Base-by-base conservation (phyloP, 92 coral and sea anemone genomes). In the Bergia puertoricense region DNA sequence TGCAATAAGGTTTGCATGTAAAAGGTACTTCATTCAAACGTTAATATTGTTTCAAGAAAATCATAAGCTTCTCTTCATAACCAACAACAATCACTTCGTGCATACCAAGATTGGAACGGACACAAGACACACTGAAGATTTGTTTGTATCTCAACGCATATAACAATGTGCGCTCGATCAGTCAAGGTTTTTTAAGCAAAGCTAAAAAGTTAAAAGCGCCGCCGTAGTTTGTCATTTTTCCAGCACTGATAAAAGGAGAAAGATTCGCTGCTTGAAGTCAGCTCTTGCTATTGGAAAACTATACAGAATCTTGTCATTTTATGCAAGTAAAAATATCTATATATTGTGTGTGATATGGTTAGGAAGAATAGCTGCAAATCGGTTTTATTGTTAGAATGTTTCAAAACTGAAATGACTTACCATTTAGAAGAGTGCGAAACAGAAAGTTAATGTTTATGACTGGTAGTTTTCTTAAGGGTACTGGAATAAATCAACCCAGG, bases 351-450 rank as follows among this genome's bases (percentile, higher is more conserved):
- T 39, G 72, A 54, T 57, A 18, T 54, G 13, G 57, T 80, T 80
- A 57, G 4, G 73, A 80, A 59, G 37, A 18, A 38, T 7, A 57
- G 13, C 1, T 10, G 65, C 65, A 51, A 38, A 0, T 62, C 8
- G 23, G 77, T 57, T 54, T 59, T 57, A 14, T 59, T 39, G 85
- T 65, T 57, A 50, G 38, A 59, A 79, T 8, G 20, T 57, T 57
- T 80, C 22, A 36, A 39, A 80, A 54, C 16, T 54, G 38, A 57
- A 80, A 80, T 6, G 13, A 80, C 85, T 80, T 80, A 80, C 85
- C 85, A 80, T 80, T 38, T 50, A 41, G 68, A 79, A 54, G 85
- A 79, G 13, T 16, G 56, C 10, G 46, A 46, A 54, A 46, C 20
- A 13, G 46, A 18, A 62, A 80, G 46, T 22, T 57, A 22, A 54